phyloP scores from a whole-genome alignment of 2,888 invertebrate species.

The Seira ritae region DNA sequence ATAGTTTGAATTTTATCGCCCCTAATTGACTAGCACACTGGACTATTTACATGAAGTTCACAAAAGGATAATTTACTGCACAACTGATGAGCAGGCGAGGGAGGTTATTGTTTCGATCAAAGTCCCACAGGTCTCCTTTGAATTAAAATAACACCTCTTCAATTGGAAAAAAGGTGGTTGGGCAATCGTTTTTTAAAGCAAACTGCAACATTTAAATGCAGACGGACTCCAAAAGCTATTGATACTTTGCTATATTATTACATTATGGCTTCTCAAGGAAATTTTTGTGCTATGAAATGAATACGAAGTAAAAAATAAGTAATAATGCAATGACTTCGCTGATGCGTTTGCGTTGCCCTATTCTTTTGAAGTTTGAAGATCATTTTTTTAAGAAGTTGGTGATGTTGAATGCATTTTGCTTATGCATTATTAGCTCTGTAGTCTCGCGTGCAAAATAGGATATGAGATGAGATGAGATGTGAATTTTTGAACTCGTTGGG shows the following conservation, averaged over 20 bases:
- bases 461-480: neutral
- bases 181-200: neutral
- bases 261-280: neutral
- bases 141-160: neutral
- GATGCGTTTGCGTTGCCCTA: neutral
- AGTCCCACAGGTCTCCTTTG: neutral
- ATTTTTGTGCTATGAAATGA: neutral
- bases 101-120: too few species aligned
- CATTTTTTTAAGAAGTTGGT: neutral
- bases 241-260: neutral
- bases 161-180: neutral
- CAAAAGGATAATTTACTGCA: too few species aligned
- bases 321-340: constrained; percentile 3
- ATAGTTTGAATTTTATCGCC: too few species aligned
- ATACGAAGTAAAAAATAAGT: too few species aligned
- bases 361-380: constrained; percentile 3
- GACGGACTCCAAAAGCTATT: neutral
- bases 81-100: too few species aligned
- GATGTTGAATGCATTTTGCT: neutral
- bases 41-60: too few species aligned
- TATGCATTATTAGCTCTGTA: too few species aligned
- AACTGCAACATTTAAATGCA: constrained; percentile 14
- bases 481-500: neutral
- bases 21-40: too few species aligned
- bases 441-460: constrained; percentile 5